A percentile compares a stretch with the other conserved stretches of the same genome.
Evolutionary conservation across 2,797 vertebrate species (phyloP).

Genomic region (Halcyon chelicuti): DNA sequence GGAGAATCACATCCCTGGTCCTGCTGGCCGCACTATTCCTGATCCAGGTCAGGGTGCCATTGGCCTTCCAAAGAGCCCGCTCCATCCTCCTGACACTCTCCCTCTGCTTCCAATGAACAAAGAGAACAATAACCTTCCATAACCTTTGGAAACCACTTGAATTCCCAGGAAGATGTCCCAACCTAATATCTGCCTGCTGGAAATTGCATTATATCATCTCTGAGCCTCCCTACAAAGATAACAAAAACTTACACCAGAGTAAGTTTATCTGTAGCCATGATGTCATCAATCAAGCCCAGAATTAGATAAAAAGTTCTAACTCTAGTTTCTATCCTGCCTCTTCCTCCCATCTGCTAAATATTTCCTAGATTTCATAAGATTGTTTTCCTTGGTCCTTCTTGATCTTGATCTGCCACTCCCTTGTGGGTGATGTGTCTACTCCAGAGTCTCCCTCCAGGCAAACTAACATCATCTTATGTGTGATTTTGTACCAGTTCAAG

Average conservation of each 20-base stretch:
- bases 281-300: neutral
- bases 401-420: neutral
- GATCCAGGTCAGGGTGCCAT: no score
- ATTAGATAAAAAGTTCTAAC: neutral
- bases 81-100: neutral
- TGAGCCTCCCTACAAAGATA: no score
- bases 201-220: neutral
- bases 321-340: neutral
- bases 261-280: neutral
- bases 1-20: no score
- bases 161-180: neutral
- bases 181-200: neutral
- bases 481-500: slow-evolving; percentile 2
- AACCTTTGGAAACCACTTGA: neutral
- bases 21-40: no score
- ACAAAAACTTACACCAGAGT: no score
- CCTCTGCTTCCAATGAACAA: neutral
- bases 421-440: neutral
- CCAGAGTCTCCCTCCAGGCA: slow-evolving; percentile 3
- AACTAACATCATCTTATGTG: neutral
- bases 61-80: no score
- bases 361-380: neutral
- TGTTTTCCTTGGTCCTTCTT: neutral
- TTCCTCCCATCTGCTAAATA: neutral
- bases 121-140: neutral